Conservation (phyloP, 1,140 invertebrate genomes). For the Magallana ariakensis region DNA sequence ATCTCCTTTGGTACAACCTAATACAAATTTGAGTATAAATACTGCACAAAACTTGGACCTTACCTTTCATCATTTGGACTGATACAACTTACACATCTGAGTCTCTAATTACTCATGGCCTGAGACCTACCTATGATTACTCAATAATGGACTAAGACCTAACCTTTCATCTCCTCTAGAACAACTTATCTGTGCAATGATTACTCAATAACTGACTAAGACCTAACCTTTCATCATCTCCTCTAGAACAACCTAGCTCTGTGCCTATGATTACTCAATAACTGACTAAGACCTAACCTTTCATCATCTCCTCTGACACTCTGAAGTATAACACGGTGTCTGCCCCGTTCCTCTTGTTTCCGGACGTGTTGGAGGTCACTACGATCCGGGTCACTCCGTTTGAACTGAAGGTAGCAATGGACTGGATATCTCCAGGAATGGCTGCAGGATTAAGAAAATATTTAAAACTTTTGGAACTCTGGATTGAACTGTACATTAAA, state of each 20-base stretch:
- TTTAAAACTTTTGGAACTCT: too few species aligned
- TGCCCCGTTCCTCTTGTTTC: conserved; percentile 68
- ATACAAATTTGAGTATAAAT: too few species aligned
- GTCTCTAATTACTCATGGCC: too few species aligned
- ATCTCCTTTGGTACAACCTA: too few species aligned
- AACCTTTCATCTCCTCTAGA: not conserved
- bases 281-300: conserved; percentile 56
- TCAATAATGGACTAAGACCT: too few species aligned
- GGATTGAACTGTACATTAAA: too few species aligned
- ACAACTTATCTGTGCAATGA: not conserved
- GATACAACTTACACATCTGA: too few species aligned
- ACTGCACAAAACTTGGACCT: too few species aligned
- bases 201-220: not conserved
- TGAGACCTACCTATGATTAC: too few species aligned
- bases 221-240: too few species aligned
- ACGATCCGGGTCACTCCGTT: conserved; percentile 62
- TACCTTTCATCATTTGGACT: too few species aligned
- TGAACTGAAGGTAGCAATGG: conserved; percentile 61
- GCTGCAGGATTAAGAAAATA: conserved; percentile 50
- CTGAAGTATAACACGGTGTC: conserved; percentile 66
- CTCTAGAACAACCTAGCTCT: not conserved
- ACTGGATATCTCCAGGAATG: conserved; percentile 67
- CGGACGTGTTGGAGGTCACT: conserved; percentile 67
- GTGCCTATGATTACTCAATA: not conserved
- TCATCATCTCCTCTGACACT: conserved; percentile 66